Evolutionary conservation across 2,113 vertebrate species (phyloP), one percentile per base, ranked within the genome.

Genomic region (Alces alces): DNA sequence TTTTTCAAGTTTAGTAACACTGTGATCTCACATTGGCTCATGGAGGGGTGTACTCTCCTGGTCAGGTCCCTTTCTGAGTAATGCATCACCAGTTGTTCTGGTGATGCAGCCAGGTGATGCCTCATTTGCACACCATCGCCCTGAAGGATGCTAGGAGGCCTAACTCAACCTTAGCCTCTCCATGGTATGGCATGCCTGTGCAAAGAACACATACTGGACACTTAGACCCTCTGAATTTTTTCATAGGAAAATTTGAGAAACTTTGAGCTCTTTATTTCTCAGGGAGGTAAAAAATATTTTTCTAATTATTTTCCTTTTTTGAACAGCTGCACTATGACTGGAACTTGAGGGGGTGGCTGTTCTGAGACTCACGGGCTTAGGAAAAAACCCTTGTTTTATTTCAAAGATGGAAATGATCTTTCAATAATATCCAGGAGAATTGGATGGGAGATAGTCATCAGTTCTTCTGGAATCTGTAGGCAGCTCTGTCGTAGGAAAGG

Each of bases 351-450:
- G 73, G 36, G 52, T 83, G 57, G 83, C 91, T 94, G n/a, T 89
- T 91, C 95, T 82, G 93, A 96, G 80, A 89, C 36, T 95, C 76
- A 60, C 0, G 52, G 60, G 28, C 73, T 98, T 92, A 36, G 27
- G 27, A 47, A 89, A 27, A 70, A 50, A 73, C 57, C 39, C 1
- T 55, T 54, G 17, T 58, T 92, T 97, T 80, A 89, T 95, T 95
- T 96, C 85, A 79, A 89, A 97, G 66, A 93, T 96, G 82, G 50
- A 96, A 96, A 89, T 96, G 88, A 92, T 91, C 94, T 64, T 97
- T 96, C 39, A 2, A 55, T 89, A 96, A 92, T 9, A 88, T 52
- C 90, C 60, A 66, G 54, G 78, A 96, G 90, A 96, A 97, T 4
- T 84, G 82, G 91, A 57, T 33, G 12, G 89, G 86, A 27, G 92